Percentiles rank a stretch among this genome's conserved stretches.
These are phyloP conservation scores for Galbula dea DNA, from an alignment of 2,113 vertebrate species.

Conservation along the genomic window DNA sequence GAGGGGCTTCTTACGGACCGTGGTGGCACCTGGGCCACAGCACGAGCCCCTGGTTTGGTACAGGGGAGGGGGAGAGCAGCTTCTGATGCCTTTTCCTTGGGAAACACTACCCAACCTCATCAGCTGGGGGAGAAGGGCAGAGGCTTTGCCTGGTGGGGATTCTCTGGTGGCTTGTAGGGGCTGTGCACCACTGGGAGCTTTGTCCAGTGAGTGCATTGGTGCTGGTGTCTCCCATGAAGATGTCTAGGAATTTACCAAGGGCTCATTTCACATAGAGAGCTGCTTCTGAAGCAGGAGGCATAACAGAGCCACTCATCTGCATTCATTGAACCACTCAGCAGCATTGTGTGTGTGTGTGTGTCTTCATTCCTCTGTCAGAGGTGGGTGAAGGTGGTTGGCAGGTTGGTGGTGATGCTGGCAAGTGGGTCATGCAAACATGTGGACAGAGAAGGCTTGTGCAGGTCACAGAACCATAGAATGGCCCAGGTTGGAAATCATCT, in stretches of 20 bases:
- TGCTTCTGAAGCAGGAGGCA: neutral
- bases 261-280: neutral
- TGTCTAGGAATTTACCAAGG: fast-evolving
- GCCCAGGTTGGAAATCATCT: too few species aligned
- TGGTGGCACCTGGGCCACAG: neutral
- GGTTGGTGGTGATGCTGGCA: neutral
- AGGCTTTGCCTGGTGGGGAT: neutral
- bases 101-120: neutral
- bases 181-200: neutral
- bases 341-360: too few species aligned
- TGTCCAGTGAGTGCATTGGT: neutral
- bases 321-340: too few species aligned
- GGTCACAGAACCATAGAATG: too few species aligned
- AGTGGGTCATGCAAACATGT: fast-evolving
- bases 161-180: neutral
- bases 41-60: neutral
- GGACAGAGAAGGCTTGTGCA: neutral
- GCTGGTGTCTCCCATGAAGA: fast-evolving
- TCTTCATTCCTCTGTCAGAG: neutral
- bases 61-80: neutral
- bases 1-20: fast-evolving
- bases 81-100: neutral
- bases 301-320: neutral
- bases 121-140: neutral
- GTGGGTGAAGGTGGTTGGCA: neutral